Base-by-base conservation (phyloP, 2,113 vertebrate genomes). In the Vanacampus margaritifer region DNA sequence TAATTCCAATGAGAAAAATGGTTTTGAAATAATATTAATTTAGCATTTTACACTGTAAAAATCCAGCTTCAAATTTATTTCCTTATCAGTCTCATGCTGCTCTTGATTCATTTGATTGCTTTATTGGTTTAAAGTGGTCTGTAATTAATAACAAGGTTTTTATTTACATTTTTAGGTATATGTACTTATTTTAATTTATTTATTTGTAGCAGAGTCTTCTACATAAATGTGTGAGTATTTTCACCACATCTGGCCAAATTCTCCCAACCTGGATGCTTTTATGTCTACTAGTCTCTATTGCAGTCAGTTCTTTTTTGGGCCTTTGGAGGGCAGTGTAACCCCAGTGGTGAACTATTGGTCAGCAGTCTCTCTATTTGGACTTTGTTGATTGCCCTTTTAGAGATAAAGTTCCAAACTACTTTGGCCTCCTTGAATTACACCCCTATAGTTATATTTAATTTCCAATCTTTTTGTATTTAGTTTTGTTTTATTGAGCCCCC, bases 251-350 rank as follows among this genome's bases (percentile, higher is more conserved):
- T 50, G 46, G 46, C 46, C 21, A 19, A 19, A 46, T 46, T 35
- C 28, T 19, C 57, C 21, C 16, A 23, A 62, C 19, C 36, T 39
- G 19, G 53, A 56, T 56, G 14, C 26, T 13, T 2, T 26, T 4
- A 6, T 57, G 5, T 14, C 54, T 57, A 9, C 14, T 10, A 17
- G 48, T 51, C n/a, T 0, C 7, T 21, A 51, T 23, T 23, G 48
- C 48, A 4, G n/a, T 61, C 28, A 7, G 2, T 62, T 75, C 26
- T 6, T 48, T 4, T 2, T 1, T 1, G 65, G 67, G 24, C 76
- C 92, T 90, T 89, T 89, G 81, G 92, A 79, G 84, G 90, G 89
- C 90, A 92, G 86, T 91, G 59, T 79, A 81, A 68, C 68, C 84
- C 80, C 82, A 81, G 78, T 26, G 41, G 77, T 81, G 11, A 83